These are phyloP conservation scores for Hucho hucho DNA, from an alignment of 2,113 vertebrate species.

Conservation along the genomic window DNA sequence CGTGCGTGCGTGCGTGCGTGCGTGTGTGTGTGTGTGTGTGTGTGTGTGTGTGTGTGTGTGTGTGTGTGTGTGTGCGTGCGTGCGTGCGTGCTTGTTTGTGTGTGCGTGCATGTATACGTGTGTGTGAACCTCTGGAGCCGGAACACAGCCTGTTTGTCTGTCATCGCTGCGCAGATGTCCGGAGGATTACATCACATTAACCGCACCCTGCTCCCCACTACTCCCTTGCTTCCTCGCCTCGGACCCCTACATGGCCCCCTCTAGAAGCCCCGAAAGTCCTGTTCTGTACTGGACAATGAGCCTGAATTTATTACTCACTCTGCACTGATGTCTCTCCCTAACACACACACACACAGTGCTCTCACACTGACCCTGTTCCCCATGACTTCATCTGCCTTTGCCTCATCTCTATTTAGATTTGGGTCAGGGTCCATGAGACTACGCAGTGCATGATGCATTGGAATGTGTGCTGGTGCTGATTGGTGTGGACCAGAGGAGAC, in stretches of 20 bases:
- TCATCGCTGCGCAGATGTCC: conserved; percentile 69
- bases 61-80: too few species aligned
- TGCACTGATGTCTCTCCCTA: conserved; percentile 1
- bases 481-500: conserved; percentile 32
- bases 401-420: conserved; percentile 45
- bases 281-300: conserved; percentile 34
- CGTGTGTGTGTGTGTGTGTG: too few species aligned
- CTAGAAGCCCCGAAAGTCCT: conserved; percentile 2
- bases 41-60: not conserved
- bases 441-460: conserved; percentile 35
- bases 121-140: conserved; percentile 21
- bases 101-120: too few species aligned
- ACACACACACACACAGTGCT: conserved; percentile 5
- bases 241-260: conserved; percentile 20
- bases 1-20: too few species aligned
- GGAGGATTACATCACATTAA: conserved; percentile 66
- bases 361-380: conserved; percentile 39
- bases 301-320: conserved; percentile 47
- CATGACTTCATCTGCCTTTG: conserved; percentile 46
- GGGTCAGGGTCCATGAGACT: conserved; percentile 26
- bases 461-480: conserved; percentile 33
- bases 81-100: too few species aligned
- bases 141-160: conserved; percentile 58
- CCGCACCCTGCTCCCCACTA: conserved; percentile 49
- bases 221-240: conserved; percentile 8